phyloP scores from a whole-genome alignment of 1,140 invertebrate genomes.

The Calephelis nemesis region DNA sequence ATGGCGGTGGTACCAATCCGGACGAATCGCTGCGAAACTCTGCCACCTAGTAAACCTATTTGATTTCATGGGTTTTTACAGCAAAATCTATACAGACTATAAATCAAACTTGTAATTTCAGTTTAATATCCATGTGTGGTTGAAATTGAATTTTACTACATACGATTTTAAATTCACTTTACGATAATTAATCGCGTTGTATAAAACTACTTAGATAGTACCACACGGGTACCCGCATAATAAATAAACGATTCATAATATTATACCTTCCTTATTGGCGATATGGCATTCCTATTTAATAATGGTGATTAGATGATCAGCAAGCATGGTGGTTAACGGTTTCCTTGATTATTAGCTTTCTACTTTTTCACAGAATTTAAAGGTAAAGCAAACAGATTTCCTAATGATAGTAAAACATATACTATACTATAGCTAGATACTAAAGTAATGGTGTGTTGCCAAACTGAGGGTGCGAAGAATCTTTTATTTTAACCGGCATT shows the following conservation, averaged over 20 bases:
- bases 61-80: too few species aligned
- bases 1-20: too few species aligned
- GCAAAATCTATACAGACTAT: too few species aligned
- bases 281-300: constrained; percentile 48
- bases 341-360: constrained; percentile 30
- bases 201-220: neutral
- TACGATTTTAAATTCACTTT: neutral
- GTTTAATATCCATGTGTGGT: neutral
- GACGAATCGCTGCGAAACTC: too few species aligned
- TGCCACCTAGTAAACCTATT: too few species aligned
- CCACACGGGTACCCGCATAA: constrained; percentile 44
- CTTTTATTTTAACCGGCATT: too few species aligned
- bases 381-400: too few species aligned
- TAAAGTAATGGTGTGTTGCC: too few species aligned
- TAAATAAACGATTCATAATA: constrained; percentile 39
- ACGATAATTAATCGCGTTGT: constrained; percentile 7
- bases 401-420: too few species aligned
- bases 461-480: too few species aligned
- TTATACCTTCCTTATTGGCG: constrained; percentile 48
- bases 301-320: constrained; percentile 38
- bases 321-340: constrained; percentile 50
- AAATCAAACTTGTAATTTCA: too few species aligned
- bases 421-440: too few species aligned
- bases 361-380: neutral
- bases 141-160: neutral